Evolutionary conservation across 1,140 invertebrate genomes (phyloP).

Genomic region (Bilobella aurantiaca): DNA sequence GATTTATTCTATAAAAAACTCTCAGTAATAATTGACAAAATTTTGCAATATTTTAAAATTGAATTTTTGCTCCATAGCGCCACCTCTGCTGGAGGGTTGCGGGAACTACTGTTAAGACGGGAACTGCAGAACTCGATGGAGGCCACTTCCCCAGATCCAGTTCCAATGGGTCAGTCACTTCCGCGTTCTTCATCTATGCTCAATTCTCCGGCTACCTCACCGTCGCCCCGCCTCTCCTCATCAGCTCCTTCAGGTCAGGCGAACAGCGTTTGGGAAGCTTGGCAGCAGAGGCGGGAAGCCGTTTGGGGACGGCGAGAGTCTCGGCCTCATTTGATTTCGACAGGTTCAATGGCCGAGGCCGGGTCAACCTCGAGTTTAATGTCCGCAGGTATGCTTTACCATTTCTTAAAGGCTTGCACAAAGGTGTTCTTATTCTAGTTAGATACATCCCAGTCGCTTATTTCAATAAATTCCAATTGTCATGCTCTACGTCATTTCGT

Average conservation of each 20-base stretch:
- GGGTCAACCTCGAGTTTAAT: conserved; percentile 77
- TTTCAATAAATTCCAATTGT: no score
- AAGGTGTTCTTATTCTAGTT: not conserved
- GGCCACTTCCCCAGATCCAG: conserved; percentile 34
- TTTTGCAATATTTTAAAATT: not conserved
- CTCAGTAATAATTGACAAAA: not conserved
- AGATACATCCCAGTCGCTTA: no score
- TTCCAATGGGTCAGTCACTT: conserved; percentile 40
- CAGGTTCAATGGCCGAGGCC: conserved; percentile 69
- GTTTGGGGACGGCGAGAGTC: conserved; percentile 75
- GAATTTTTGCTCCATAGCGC: conserved; percentile 5
- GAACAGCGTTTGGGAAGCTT: conserved; percentile 33
- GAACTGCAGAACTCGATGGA: conserved; percentile 34
- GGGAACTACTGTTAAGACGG: conserved; percentile 30
- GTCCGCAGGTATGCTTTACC: conserved; percentile 47
- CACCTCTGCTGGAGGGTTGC: conserved; percentile 26
- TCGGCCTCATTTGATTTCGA: conserved; percentile 71
- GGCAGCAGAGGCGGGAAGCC: conserved; percentile 49
- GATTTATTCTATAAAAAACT: no score
- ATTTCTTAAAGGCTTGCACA: no score
- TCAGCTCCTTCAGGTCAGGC: conserved; percentile 63
- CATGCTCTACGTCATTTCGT: no score
- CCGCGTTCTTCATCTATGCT: conserved; percentile 34
- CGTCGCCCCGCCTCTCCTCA: conserved; percentile 59
- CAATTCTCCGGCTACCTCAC: conserved; percentile 23